phyloP scores from a whole-genome alignment of 2,113 vertebrate genomes.

The Ursus arctos region DNA sequence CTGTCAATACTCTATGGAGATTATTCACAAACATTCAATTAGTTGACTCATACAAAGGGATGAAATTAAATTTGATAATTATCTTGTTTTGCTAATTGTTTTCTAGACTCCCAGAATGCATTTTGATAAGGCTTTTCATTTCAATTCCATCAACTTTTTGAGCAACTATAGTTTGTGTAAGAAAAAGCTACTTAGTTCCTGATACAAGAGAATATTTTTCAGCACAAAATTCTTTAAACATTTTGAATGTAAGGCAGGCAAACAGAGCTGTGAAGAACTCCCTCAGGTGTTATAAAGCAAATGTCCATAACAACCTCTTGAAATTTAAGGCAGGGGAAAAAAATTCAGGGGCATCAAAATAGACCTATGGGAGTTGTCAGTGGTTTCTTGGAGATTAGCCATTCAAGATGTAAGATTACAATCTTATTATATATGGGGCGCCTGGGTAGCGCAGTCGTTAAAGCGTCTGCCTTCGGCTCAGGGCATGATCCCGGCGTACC shows the following conservation, averaged over 20 bases:
- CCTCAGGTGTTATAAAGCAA: not conserved
- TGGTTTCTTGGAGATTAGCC: not conserved
- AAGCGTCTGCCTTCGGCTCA: too few relatives aligned
- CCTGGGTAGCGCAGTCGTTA: too few relatives aligned
- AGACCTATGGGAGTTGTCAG: not conserved
- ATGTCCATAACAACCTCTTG: constrained; percentile 11
- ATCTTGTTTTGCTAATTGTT: constrained; percentile 28
- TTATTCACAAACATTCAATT: constrained; percentile 38
- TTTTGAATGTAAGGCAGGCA: constrained; percentile 25
- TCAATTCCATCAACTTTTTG: not conserved
- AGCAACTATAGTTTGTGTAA: not conserved
- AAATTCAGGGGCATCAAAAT: not conserved
- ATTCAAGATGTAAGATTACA: not conserved
- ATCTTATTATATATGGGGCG: not conserved
- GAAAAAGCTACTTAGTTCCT: not conserved
- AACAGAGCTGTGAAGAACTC: not conserved
- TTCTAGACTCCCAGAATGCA: not conserved
- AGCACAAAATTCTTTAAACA: not conserved
- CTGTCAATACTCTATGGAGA: not conserved
- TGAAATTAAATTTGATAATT: constrained; percentile 44
- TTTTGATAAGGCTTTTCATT: constrained; percentile 26
- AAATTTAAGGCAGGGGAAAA: not conserved
- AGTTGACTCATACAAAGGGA: not conserved
- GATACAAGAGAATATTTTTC: constrained; percentile 30
- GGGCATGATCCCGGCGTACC: too few relatives aligned